phyloP scores from a whole-genome alignment of 2,113 vertebrate species.

The Pluvialis apricaria region DNA sequence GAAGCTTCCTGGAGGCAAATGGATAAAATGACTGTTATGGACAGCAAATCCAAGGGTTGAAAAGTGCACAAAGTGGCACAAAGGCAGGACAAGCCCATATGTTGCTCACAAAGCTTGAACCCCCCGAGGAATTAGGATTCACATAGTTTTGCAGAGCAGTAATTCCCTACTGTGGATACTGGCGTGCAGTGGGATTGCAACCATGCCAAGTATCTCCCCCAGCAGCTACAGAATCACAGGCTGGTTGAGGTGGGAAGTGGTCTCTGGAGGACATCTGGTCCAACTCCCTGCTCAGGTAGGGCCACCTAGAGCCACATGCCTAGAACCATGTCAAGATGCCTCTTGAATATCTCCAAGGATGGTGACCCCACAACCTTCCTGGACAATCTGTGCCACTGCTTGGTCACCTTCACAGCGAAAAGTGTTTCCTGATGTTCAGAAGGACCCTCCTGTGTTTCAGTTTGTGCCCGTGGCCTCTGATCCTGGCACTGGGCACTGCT shows the following conservation, averaged over 20 bases:
- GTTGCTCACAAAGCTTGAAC: background rate
- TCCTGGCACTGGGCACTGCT: background rate
- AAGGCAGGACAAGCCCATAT: background rate
- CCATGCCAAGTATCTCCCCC: background rate
- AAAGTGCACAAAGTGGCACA: background rate
- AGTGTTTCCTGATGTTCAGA: background rate
- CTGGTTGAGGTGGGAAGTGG: background rate
- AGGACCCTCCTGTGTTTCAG: background rate
- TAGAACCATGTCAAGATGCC: background rate
- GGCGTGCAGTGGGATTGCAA: background rate
- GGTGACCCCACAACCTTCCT: background rate
- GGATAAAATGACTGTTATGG: background rate
- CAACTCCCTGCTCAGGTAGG: background rate
- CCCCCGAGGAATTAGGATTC: background rate
- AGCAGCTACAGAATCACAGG: background rate
- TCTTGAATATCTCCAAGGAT: background rate
- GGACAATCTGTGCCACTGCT: background rate
- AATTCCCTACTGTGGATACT: background rate
- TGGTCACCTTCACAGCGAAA: background rate
- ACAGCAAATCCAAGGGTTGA: background rate
- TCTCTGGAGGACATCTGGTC: background rate
- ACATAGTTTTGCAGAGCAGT: background rate
- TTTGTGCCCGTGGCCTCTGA: background rate
- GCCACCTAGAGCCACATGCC: background rate
- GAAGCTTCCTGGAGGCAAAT: background rate